phyloP scores from a whole-genome alignment of 2,797 vertebrate genomes.

The Chiloscyllium punctatum region DNA sequence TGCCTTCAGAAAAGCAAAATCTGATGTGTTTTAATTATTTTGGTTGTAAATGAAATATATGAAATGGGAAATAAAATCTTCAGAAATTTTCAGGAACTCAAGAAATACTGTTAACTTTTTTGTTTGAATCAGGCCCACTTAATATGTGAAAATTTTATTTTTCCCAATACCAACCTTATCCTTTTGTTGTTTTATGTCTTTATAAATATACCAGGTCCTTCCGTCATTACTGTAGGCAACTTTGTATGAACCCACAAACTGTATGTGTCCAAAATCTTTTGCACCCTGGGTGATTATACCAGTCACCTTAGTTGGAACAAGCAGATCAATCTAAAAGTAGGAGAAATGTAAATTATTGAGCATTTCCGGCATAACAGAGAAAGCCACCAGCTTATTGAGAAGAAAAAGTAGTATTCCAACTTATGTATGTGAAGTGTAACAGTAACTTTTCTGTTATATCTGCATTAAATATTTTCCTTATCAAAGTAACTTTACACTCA shows the following conservation, averaged over 20 bases:
- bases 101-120: neutral
- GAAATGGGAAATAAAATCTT: neutral
- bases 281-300: conserved; percentile 97
- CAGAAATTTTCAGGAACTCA: neutral
- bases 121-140: neutral
- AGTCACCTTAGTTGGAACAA: conserved; percentile 86
- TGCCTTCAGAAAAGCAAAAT: neutral
- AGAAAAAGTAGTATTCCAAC: neutral
- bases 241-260: conserved; percentile 97
- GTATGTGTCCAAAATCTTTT: conserved; percentile 95
- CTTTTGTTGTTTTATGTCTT: conserved; percentile 92
- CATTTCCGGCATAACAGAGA: neutral
- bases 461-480: neutral
- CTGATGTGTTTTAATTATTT: neutral
- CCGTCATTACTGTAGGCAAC: conserved; percentile 90
- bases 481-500: neutral
- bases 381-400: neutral
- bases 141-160: neutral
- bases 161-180: conserved; percentile 75
- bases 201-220: conserved; percentile 83
- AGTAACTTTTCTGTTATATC: neutral
- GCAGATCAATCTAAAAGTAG: conserved; percentile 75
- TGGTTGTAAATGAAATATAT: neutral
- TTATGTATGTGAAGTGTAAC: neutral
- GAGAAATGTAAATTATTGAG: conserved; percentile 18